Base-by-base conservation (phyloP, 2,888 invertebrate genomes). In the Falcaria lacertinaria region DNA sequence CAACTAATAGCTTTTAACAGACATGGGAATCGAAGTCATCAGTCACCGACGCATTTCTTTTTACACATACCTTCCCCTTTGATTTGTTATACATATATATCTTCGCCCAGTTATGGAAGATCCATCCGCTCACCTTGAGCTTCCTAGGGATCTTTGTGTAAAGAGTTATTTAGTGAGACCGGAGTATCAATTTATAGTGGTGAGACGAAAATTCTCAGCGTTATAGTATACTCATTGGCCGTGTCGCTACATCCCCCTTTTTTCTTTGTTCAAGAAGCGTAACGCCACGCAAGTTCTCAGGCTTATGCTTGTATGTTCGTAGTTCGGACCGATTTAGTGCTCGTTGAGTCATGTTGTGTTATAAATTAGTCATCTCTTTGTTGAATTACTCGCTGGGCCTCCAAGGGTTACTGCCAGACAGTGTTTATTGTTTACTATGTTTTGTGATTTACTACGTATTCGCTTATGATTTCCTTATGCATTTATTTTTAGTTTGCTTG, bases 221-320 rank as follows among this genome's bases (percentile, higher is more conserved):
- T 71, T 64, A 65, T 69, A 69, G 65, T 68, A 68, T 61, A 72
- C 71, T 76, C 69, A 77, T 73, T 71, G 69, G 65, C 64, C 74
- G 69, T 71, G 68, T 71, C 74, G 70, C 62, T 65, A 66, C 70
- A 78, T 73, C 79, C 80, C 47, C 80, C 78, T 80, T 81, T 68
- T 82, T 84, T 77, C 81, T 80, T 79, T 85, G 86, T 77, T 73
- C 80, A 83, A 65, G 70, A 60, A 80, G 74, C 87, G 84, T 81
- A 74, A 77, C 87, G 74, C 78, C 80, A 81, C 80, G 81, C 83
- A 76, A 81, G 72, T 85, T 86, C 85, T 77, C 83, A 84, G 71
- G 80, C 72, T 50, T 36, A 50, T 43, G 49, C 28, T n/a, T n/a
- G n/a, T n/a, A n/a, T n/a, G 50, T 62, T 63, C 57, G 46, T 57